Evolutionary conservation across 2,888 invertebrate genomes (phyloP).

Genomic region (Osmoderma eremita): DNA sequence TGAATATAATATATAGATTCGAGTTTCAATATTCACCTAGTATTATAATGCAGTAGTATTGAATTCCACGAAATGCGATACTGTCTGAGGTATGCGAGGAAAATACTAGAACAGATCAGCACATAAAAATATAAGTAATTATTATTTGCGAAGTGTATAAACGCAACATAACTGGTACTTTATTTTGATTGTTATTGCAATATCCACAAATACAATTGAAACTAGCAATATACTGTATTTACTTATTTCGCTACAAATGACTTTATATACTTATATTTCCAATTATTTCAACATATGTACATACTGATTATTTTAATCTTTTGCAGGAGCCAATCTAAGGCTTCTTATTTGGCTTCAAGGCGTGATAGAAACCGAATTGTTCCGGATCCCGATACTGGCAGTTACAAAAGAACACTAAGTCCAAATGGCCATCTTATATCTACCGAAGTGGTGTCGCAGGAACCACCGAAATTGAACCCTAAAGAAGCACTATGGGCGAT

Average conservation of each 20-base stretch:
- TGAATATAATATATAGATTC: neutral
- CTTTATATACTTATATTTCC: neutral
- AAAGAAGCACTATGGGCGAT: constrained; percentile 58
- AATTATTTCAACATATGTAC: neutral
- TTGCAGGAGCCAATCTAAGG: constrained; percentile 78
- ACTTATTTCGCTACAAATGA: too few species aligned
- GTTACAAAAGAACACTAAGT: constrained; percentile 79
- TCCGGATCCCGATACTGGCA: constrained; percentile 77
- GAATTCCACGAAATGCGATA: neutral
- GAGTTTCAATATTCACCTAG: neutral
- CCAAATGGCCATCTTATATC: constrained; percentile 67
- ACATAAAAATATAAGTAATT: neutral
- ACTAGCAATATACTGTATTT: too few species aligned
- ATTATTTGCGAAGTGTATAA: neutral
- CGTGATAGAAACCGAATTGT: constrained; percentile 74
- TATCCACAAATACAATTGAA: too few species aligned
- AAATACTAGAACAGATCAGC: neutral
- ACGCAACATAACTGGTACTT: too few species aligned
- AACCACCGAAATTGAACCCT: constrained; percentile 51
- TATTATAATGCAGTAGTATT: neutral
- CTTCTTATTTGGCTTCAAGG: constrained; percentile 78
- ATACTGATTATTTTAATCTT: neutral
- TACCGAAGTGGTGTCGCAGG: constrained; percentile 48
- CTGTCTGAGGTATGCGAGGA: neutral
- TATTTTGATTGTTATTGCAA: too few species aligned